These are phyloP conservation scores for Chamaetylas fuelleborni DNA, from an alignment of 2,113 vertebrate genomes.

Conservation along the genomic window DNA sequence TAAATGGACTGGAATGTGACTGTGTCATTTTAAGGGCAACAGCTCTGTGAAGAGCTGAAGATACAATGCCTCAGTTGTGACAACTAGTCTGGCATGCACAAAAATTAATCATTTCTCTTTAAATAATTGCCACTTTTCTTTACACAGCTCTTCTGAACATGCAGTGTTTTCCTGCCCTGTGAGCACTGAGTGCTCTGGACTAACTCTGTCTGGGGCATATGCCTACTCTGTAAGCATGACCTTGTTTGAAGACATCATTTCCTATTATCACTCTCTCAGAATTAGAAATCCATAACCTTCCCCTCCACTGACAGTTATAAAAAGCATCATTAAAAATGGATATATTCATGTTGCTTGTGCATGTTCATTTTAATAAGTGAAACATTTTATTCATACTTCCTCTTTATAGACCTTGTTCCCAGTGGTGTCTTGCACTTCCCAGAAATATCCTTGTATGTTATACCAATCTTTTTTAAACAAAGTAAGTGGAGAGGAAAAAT, in stretches of 20 bases:
- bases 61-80: neutral
- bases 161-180: neutral
- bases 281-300: neutral
- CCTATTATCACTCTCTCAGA: neutral
- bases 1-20: neutral
- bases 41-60: neutral
- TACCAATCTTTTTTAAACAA: neutral
- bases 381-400: slow-evolving; percentile 16
- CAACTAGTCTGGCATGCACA: neutral
- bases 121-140: neutral
- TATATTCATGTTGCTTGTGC: neutral
- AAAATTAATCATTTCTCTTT: neutral
- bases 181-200: neutral
- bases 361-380: neutral
- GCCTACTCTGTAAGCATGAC: neutral
- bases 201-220: neutral
- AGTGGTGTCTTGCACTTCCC: neutral
- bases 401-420: neutral
- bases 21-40: neutral
- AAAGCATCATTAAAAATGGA: neutral
- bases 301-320: neutral
- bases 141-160: neutral
- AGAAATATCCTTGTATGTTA: neutral
- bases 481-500: neutral
- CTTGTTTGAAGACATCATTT: neutral